Evolutionary conservation across 2,888 invertebrate species (phyloP), one percentile per base, ranked within the genome.

Genomic region (Pharmacophagus antenor): DNA sequence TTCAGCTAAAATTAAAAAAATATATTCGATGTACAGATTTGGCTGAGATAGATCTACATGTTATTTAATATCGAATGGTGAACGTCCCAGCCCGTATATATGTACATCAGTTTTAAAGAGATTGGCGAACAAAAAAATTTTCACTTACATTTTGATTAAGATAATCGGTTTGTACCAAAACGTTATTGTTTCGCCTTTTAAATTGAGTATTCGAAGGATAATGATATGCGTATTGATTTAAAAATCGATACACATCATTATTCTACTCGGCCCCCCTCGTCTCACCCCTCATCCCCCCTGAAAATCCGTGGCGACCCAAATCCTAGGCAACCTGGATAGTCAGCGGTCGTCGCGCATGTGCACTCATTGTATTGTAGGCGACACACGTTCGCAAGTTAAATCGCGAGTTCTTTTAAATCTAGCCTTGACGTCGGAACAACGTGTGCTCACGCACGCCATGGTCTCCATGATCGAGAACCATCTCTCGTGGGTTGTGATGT

Each of bases 381-480:
- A 62, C 44, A 59, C 62, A 63, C 46, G 62, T 58, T 58, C 63
- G 63, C 27, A 44, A 6, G n/a, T 61, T 72, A 70, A 72, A 67
- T 68, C 63, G 1, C 18, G 65, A 69, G 61, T 67, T 17, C 42
- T 73, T 61, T 72, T 66, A 72, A 58, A 66, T 67, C 44, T 73
- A 91, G 94, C 93, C 46, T 92, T 98, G 68, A 95, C 95, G 63
- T 91, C 94, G 68, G 97, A 97, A 78, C 97, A 98, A 84, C 95
- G 95, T 67, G 96, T 95, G 78, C 93, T 97, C 63, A 94, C 97
- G 21, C 96, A 98, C 86, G 98, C 98, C 59, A 96, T 97, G 92
- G 95, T 96, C 78, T 96, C 96, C 65, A 97, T 98, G 97, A 94
- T 98, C 72, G 98, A 98, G 87, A 97, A 98, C 81, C 97, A 98